Evolutionary conservation across 2,888 invertebrate species (phyloP).

Genomic region (Villa cingulata): DNA sequence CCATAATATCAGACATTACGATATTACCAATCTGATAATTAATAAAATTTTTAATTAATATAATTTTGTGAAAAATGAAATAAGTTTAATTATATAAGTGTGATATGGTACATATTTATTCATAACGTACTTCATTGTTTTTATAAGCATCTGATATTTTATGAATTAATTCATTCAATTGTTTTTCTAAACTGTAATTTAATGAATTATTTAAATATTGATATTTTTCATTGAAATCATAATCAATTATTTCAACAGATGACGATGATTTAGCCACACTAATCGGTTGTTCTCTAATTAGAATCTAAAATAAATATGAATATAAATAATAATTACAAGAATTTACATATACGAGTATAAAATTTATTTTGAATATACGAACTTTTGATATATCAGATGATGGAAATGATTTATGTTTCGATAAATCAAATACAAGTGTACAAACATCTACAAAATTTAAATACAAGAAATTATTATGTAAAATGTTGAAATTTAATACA

Average conservation of each 20-base stretch:
- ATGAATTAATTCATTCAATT: constrained; percentile 3
- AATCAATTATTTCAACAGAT: neutral
- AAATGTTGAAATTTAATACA: too few species aligned
- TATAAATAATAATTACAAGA: neutral
- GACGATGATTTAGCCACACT: neutral
- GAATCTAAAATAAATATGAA: neutral
- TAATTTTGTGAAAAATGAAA: too few species aligned
- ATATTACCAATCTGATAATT: constrained; percentile 10
- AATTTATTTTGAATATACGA: neutral
- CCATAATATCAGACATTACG: constrained; percentile 12
- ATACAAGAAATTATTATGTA: neutral
- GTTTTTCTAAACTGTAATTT: neutral
- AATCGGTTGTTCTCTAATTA: neutral
- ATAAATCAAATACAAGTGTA: constrained; percentile 6
- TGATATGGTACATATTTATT: too few species aligned
- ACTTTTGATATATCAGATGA: constrained; percentile 7
- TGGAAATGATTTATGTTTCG: constrained; percentile 8
- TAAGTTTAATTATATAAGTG: too few species aligned
- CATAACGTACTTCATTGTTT: constrained; percentile 4
- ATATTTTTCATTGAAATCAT: neutral
- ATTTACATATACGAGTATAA: too few species aligned
- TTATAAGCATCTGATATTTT: constrained; percentile 3
- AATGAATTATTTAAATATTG: neutral
- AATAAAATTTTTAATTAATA: too few species aligned
- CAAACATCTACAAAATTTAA: constrained; percentile 4